Evolutionary conservation across 2,888 invertebrate species (phyloP).

Genomic region (Meloe dianella): DNA sequence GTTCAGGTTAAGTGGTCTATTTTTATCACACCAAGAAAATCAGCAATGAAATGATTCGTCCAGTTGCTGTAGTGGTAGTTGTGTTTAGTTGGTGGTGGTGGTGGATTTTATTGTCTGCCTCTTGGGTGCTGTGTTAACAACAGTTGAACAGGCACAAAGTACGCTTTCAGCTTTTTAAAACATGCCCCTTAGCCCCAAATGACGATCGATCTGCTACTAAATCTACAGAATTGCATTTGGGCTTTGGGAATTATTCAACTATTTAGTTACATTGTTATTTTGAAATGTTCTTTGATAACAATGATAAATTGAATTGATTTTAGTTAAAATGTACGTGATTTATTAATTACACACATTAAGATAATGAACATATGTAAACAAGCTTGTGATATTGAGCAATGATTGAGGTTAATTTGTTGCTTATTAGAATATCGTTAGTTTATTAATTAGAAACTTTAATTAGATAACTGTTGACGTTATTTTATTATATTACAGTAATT

Average conservation of each 20-base stretch:
- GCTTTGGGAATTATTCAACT: conserved; percentile 41
- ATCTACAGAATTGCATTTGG: conserved; percentile 56
- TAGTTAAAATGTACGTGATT: conserved; percentile 15
- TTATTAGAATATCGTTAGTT: background rate
- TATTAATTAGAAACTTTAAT: conserved; percentile 8
- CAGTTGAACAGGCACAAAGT: conserved; percentile 57
- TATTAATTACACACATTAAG: conserved; percentile 33
- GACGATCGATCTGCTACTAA: conserved; percentile 59
- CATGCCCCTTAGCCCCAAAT: conserved; percentile 59
- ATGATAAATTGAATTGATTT: background rate
- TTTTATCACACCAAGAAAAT: background rate
- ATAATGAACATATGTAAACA: conserved; percentile 21
- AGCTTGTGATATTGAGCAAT: background rate
- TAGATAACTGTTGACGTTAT: background rate
- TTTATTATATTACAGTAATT: background rate
- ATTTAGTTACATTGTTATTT: conserved; percentile 22
- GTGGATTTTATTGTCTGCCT: conserved; percentile 57
- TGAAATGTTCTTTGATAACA: background rate
- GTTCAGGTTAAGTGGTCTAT: conserved; percentile 1
- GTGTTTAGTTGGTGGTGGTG: background rate
- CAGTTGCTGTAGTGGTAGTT: background rate
- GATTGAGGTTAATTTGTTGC: conserved; percentile 6
- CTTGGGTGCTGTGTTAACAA: conserved; percentile 50
- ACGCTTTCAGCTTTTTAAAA: conserved; percentile 62
- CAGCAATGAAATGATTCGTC: background rate